These are phyloP conservation scores for Minunthozetes semirufus DNA, from an alignment of 2,888 invertebrate species.

Conservation along the genomic window DNA sequence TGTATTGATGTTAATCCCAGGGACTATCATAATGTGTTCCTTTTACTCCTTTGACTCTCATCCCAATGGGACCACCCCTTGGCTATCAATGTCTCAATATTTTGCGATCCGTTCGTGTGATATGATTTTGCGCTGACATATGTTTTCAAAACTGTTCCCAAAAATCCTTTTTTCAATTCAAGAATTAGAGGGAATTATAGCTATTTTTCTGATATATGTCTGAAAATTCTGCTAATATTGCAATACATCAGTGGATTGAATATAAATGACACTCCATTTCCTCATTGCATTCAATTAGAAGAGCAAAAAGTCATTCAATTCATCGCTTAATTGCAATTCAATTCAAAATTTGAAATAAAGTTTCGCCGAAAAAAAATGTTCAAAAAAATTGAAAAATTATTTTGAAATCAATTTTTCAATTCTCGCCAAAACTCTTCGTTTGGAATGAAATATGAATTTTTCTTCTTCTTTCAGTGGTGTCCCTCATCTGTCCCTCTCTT, in stretches of 20 bases:
- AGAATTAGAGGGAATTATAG: neutral
- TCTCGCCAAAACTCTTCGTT: too few relatives aligned
- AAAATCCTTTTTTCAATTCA: neutral
- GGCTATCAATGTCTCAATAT: too few relatives aligned
- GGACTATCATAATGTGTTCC: too few relatives aligned
- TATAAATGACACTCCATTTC: neutral
- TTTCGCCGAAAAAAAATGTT: neutral
- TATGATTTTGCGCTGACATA: too few relatives aligned
- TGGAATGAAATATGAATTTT: too few relatives aligned
- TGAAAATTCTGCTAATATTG: too few relatives aligned
- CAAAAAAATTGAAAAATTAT: neutral
- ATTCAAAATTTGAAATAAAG: neutral
- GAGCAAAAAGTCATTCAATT: neutral
- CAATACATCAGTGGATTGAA: neutral
- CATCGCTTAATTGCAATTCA: neutral
- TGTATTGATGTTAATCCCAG: too few relatives aligned
- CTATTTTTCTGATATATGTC: neutral
- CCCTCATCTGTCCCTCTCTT: too few relatives aligned
- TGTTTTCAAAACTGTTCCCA: neutral
- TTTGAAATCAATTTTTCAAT: neutral
- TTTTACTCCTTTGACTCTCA: too few relatives aligned
- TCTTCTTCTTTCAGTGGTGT: too few relatives aligned
- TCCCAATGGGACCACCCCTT: too few relatives aligned
- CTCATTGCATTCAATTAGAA: neutral
- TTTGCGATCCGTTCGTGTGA: too few relatives aligned